These are phyloP conservation scores for Eupeodes latifasciatus DNA, from an alignment of 2,888 invertebrate genomes.

Conservation along the genomic window DNA sequence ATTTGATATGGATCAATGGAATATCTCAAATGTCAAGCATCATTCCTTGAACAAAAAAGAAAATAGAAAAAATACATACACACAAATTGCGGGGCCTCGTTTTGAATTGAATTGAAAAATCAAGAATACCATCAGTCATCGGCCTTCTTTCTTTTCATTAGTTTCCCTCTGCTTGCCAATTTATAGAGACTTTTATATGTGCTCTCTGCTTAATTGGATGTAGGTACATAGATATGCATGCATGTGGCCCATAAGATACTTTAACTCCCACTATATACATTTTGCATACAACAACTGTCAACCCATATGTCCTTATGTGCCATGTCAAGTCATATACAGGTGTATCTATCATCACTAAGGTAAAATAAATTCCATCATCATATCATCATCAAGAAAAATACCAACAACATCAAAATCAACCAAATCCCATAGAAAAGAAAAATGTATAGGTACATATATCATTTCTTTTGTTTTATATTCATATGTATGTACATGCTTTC, in stretches of 20 bases:
- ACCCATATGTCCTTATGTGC: background rate
- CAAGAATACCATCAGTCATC: constrained; percentile 55
- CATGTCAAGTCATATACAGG: constrained; percentile 5
- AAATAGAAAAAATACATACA: background rate
- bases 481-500: background rate
- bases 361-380: constrained; percentile 26
- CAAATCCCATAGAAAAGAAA: background rate
- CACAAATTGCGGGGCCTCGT: constrained; percentile 32
- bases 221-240: background rate
- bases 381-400: background rate
- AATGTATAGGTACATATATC: background rate
- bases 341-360: background rate
- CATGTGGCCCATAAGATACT: background rate
- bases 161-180: constrained; percentile 1
- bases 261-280: background rate
- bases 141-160: constrained; percentile 4
- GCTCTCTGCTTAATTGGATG: constrained; percentile 39
- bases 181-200: constrained; percentile 12
- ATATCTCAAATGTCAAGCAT: background rate
- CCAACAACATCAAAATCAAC: constrained; percentile 8
- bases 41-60: background rate
- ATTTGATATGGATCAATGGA: constrained; percentile 21
- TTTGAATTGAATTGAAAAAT: constrained; percentile 20
- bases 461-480: constrained; percentile 22
- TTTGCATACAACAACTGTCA: constrained; percentile 4